phyloP scores from a whole-genome alignment of 2,888 invertebrate species.

The Callinectes sapidus region DNA sequence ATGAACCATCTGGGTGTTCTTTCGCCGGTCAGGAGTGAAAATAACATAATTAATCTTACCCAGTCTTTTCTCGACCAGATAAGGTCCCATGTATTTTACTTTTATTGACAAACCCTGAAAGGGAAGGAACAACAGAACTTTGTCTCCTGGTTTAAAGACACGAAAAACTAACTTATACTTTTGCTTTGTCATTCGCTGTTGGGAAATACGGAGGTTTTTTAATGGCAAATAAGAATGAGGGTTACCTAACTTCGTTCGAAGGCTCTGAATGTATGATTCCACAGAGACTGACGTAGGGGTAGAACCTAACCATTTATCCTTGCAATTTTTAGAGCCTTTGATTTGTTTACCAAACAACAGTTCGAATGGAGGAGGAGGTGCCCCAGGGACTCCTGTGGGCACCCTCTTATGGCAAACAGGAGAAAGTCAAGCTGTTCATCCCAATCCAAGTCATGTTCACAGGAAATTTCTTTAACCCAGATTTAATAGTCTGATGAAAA shows the following conservation, averaged over 20 bases:
- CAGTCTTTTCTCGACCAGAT: not conserved
- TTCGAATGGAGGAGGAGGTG: not conserved
- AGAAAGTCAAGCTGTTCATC: not conserved
- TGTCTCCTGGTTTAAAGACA: not conserved
- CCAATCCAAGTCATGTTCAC: no score
- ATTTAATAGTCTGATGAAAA: not conserved
- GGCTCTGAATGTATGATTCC: no score
- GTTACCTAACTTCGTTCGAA: no score
- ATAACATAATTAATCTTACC: not conserved
- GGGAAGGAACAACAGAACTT: slow-evolving; percentile 22
- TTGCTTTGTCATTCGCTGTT: not conserved
- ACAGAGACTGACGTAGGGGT: no score
- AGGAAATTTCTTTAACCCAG: no score
- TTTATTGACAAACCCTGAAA: not conserved
- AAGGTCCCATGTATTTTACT: not conserved
- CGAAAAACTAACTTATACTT: not conserved
- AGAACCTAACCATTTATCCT: no score
- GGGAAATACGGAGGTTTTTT: no score
- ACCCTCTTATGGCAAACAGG: not conserved
- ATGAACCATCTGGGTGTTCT: not conserved
- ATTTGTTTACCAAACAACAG: no score
- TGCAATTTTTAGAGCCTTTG: no score
- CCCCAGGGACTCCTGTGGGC: not conserved
- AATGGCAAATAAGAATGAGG: no score
- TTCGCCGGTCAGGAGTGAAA: not conserved